A percentile compares a stretch with the other conserved stretches of the same genome.
Conservation (phyloP, 2,113 vertebrate genomes). For the Dryoscopus gambensis region DNA sequence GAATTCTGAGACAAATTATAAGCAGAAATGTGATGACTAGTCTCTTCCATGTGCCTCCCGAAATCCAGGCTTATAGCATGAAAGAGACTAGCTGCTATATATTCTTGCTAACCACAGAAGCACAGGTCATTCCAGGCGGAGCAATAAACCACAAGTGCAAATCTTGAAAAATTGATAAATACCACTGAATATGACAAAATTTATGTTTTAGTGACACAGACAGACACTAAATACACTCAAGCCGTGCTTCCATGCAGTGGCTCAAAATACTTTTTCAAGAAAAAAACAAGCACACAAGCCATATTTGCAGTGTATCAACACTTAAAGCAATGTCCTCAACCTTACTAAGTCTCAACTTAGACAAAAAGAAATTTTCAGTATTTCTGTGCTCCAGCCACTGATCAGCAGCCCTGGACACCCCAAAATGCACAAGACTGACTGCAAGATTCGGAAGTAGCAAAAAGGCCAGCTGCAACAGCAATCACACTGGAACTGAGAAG, state of each 20-base stretch:
- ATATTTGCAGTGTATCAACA: not conserved
- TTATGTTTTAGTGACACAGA: not conserved
- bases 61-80: not conserved
- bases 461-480: not conserved
- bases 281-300: not conserved
- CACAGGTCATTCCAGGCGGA: not conserved
- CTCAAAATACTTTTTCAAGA: not conserved
- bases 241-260: not conserved
- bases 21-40: not conserved
- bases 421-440: not conserved
- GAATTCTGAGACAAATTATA: not conserved
- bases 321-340: not conserved
- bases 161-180: not conserved
- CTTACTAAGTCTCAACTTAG: not conserved
- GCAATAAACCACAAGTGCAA: not conserved
- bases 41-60: fast-evolving
- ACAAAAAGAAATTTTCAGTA: not conserved
- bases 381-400: not conserved
- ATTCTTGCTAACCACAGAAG: not conserved
- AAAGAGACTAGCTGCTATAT: not conserved
- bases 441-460: not conserved
- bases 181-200: not conserved
- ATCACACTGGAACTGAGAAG: fast-evolving
- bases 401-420: not conserved
- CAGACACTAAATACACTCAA: not conserved